These are phyloP conservation scores for Temnothorax curvispinosus DNA, from an alignment of 1,140 invertebrate species.

Conservation along the genomic window DNA sequence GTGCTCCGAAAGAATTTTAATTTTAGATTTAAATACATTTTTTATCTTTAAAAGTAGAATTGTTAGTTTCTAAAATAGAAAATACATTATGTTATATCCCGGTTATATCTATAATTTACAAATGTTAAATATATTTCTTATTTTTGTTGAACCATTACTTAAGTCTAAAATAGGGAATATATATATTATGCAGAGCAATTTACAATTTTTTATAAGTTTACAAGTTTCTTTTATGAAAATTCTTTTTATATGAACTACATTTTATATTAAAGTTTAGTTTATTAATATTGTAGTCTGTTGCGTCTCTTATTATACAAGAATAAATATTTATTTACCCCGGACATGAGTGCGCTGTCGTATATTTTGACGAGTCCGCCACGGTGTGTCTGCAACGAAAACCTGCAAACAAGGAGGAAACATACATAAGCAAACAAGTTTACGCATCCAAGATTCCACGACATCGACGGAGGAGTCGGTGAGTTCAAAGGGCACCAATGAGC, in stretches of 20 bases:
- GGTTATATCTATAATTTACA: neutral
- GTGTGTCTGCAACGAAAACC: conserved; percentile 94
- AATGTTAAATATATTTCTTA: neutral
- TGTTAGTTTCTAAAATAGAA: neutral
- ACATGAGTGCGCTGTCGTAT: conserved; percentile 95
- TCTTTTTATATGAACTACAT: neutral
- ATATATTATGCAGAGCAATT: neutral
- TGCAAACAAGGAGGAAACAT: conserved; percentile 84
- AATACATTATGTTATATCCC: neutral
- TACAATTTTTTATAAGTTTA: neutral
- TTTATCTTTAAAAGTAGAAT: neutral
- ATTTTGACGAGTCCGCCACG: conserved; percentile 95
- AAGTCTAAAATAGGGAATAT: neutral
- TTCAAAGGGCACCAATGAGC: conserved; percentile 63
- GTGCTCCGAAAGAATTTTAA: neutral
- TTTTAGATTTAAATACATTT: neutral
- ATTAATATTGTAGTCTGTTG: neutral
- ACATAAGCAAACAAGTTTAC: conserved; percentile 54
- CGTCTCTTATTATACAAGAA: neutral
- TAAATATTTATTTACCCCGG: conserved; percentile 87
- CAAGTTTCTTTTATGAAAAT: neutral
- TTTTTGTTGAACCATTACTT: neutral
- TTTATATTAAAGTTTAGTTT: neutral
- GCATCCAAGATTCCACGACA: conserved; percentile 13
- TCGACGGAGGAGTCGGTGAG: conserved; percentile 36